Base-by-base conservation (phyloP, 2,113 vertebrate species). In the Anoplopoma fimbria region DNA sequence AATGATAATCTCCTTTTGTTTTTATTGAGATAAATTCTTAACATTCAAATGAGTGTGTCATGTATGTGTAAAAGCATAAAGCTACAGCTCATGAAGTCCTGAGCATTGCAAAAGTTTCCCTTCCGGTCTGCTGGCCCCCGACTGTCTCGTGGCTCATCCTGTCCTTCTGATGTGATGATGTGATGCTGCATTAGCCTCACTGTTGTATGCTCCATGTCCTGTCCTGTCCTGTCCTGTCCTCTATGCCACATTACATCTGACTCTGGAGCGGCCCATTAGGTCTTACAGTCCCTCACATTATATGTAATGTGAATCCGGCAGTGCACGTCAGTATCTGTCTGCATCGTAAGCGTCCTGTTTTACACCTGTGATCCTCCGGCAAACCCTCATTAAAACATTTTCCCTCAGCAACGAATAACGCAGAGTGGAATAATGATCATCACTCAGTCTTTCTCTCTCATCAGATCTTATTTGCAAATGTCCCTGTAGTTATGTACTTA, bases 141-240 rank as follows among this genome's bases (percentile, higher is more conserved):
- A 45, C 57, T 87, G 55, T 79, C 70, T 75, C 82, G 73, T 85
- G 81, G 84, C 75, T 85, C 87, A 83, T 71, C 34, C 42, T 27
- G 82, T 81, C 67, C 12, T 9, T 51, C 68, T 70, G 65, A 88
- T 86, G 81, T 38, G 74, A 77, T 64, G 70, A 73, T 75, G 74
- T 31, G 73, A 88, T 36, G 91, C 89, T n/a, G 87, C 87, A 91
- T 90, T 88, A 90, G 87, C 77, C 65, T 69, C 64, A 33, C 38
- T 23, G 87, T 72, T 78, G 63, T 82, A 29, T 74, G 82, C 34
- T 49, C 69, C 31, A 77, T 81, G 85, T 74, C 75, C 25, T 21
- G 63, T 75, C 64, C 29, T 7, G 57, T 61, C 60, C 27, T 3
- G 61, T 38, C n/a, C 10, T 78, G 86, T 87, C 86, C 86, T 90